These are phyloP conservation scores for Achatina immaculata DNA, from an alignment of 1,140 invertebrate genomes.

Conservation along the genomic window DNA sequence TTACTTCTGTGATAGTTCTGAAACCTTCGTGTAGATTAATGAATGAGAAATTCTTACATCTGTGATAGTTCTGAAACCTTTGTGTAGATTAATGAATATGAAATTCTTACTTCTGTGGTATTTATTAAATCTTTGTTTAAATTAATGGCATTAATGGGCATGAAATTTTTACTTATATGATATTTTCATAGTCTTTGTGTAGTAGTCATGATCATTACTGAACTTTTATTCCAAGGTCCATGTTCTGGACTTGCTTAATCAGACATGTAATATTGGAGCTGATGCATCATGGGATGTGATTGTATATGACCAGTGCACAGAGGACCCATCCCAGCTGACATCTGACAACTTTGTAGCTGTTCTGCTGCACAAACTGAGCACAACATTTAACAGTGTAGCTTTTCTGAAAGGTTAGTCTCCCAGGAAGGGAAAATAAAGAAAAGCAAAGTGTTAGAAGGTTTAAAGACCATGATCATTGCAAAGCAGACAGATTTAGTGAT, in stretches of 20 bases:
- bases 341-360: constrained; percentile 74
- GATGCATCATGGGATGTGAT: constrained; percentile 72
- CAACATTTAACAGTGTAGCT: constrained; percentile 72
- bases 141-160: too few relatives aligned
- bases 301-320: constrained; percentile 75
- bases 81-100: too few relatives aligned
- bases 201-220: too few relatives aligned
- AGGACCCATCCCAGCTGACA: constrained; percentile 66
- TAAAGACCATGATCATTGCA: not conserved
- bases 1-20: too few relatives aligned
- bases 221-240: constrained; percentile 68
- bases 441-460: not conserved
- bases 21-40: too few relatives aligned
- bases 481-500: too few relatives aligned
- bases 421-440: constrained; percentile 1
- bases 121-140: too few relatives aligned
- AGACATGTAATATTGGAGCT: constrained; percentile 72
- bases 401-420: constrained; percentile 73
- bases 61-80: too few relatives aligned
- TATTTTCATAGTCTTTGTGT: too few relatives aligned
- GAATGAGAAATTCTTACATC: too few relatives aligned
- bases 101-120: too few relatives aligned
- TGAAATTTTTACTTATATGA: too few relatives aligned
- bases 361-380: constrained; percentile 72
- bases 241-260: constrained; percentile 73